phyloP scores from a whole-genome alignment of 92 coral and sea anemone genomes.

The Phymanthus crucifer region DNA sequence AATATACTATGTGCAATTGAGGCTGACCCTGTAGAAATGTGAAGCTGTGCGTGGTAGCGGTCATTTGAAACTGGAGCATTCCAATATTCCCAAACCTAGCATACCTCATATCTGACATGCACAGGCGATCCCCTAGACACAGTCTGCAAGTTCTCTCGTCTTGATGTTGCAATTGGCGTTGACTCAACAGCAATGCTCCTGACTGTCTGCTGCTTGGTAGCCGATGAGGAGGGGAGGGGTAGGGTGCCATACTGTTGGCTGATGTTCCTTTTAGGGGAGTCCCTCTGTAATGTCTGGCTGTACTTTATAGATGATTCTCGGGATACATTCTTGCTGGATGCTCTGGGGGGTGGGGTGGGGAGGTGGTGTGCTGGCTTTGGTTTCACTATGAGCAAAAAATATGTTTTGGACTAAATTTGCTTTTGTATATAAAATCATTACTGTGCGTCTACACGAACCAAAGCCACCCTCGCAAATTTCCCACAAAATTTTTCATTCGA shows the following conservation, averaged over 20 bases:
- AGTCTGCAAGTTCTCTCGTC: constrained; percentile 1
- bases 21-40: too few relatives aligned
- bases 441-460: too few relatives aligned
- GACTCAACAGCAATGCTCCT: constrained; percentile 40
- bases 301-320: constrained; percentile 75
- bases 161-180: constrained; percentile 18
- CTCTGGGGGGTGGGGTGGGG: constrained; percentile 90
- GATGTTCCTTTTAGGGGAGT: constrained; percentile 59
- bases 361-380: constrained; percentile 66
- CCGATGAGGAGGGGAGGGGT: constrained; percentile 56
- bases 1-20: too few relatives aligned
- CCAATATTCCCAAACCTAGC: too few relatives aligned
- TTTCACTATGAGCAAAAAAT: constrained; percentile 40
- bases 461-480: too few relatives aligned
- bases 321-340: constrained; percentile 72
- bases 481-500: too few relatives aligned
- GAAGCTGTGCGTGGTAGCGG: too few relatives aligned
- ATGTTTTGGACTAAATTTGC: neutral
- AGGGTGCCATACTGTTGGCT: constrained; percentile 68
- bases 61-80: too few relatives aligned
- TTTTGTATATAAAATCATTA: neutral
- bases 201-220: constrained; percentile 31
- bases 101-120: constrained; percentile 59
- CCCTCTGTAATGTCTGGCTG: constrained; percentile 82
- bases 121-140: constrained; percentile 40